phyloP scores from a whole-genome alignment of 2,888 invertebrate species.

The Conomelus anceps region DNA sequence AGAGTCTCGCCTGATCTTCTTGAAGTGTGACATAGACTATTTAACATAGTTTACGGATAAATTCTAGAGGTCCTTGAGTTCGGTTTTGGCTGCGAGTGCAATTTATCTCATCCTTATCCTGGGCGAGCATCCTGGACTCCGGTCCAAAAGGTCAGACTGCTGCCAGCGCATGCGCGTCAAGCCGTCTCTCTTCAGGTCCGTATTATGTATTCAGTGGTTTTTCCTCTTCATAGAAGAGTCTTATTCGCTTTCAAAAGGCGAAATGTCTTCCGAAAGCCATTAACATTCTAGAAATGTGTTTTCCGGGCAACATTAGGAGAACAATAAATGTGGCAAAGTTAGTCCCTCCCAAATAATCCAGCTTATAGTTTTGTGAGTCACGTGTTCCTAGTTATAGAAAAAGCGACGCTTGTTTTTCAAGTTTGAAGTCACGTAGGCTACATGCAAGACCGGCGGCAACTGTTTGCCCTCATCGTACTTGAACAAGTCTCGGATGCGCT shows the following conservation, averaged over 20 bases:
- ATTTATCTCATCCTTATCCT: not conserved
- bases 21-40: not conserved
- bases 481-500: not conserved
- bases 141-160: not conserved
- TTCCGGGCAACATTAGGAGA: slow-evolving; percentile 6
- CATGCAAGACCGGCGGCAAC: not conserved
- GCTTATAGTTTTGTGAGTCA: not conserved
- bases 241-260: not conserved
- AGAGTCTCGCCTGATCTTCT: not conserved
- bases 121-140: not conserved
- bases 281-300: not conserved
- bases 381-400: not conserved
- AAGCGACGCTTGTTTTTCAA: not conserved
- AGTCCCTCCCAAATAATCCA: not conserved
- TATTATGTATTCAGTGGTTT: not conserved
- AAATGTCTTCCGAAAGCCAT: not conserved
- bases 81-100: not conserved
- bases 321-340: not conserved
- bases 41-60: not conserved
- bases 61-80: not conserved
- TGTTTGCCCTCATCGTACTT: not conserved
- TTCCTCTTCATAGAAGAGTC: not conserved
- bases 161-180: not conserved
- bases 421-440: not conserved
- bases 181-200: not conserved